Conservation (phyloP, 2,113 vertebrate genomes). For the Gadus macrocephalus region DNA sequence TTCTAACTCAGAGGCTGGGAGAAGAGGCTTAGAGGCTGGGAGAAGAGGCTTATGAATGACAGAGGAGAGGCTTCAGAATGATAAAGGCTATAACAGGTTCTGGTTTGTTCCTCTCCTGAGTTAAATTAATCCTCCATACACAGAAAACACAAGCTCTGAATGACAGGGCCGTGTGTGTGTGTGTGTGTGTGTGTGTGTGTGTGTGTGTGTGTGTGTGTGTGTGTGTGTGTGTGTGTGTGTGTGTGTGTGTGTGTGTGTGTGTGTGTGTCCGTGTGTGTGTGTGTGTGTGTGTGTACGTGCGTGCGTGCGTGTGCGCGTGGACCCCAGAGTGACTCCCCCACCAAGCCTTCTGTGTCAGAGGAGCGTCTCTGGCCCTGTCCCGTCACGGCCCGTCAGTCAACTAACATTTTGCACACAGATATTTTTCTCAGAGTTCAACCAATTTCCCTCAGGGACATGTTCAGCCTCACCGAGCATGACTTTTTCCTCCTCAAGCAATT, state of each 20-base stretch:
- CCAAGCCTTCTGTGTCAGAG: conserved; percentile 24
- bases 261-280: conserved; percentile 15
- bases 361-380: conserved; percentile 38
- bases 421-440: not conserved
- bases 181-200: conserved; percentile 16
- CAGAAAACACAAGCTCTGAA: conserved; percentile 25
- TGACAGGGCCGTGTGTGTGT: conserved; percentile 10
- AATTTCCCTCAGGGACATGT: not conserved
- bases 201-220: conserved; percentile 5
- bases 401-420: conserved; percentile 6
- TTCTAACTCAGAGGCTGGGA: conserved; percentile 27
- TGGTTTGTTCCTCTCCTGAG: conserved; percentile 42
- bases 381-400: not conserved
- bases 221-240: conserved; percentile 15
- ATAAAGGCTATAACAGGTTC: not conserved
- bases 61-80: conserved; percentile 15
- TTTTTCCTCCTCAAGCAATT: not conserved
- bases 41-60: conserved; percentile 55
- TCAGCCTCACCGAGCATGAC: not conserved
- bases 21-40: conserved; percentile 21
- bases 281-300: not conserved
- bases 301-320: not conserved
- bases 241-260: not conserved
- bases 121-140: conserved; percentile 49
- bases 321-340: not conserved